These are phyloP conservation scores for Protonibea diacanthus DNA, from an alignment of 2,797 vertebrate genomes.

Conservation along the genomic window DNA sequence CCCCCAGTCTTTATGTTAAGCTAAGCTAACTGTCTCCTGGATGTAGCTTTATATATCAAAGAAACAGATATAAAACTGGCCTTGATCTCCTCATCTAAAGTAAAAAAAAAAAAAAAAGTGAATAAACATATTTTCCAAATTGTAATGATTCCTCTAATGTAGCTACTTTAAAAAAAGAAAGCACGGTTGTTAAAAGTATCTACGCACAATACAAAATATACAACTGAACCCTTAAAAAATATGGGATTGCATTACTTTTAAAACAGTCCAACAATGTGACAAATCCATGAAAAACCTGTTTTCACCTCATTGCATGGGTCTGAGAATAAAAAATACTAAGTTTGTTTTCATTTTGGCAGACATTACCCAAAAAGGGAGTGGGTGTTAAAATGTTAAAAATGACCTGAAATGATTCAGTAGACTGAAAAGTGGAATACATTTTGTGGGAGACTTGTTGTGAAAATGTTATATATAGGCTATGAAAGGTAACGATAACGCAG, in stretches of 20 bases:
- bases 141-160: too few relatives aligned
- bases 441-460: constrained; percentile 33
- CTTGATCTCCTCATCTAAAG: not conserved
- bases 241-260: not conserved
- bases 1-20: constrained; percentile 11
- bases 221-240: not conserved
- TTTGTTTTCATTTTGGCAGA: not conserved
- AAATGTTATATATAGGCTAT: too few relatives aligned
- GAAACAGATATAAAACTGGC: not conserved
- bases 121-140: not conserved
- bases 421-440: constrained; percentile 32
- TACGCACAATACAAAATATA: not conserved
- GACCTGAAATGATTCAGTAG: constrained; percentile 10
- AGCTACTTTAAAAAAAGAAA: not conserved
- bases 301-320: not conserved
- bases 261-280: constrained; percentile 5
- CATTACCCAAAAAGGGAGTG: not conserved
- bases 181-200: not conserved
- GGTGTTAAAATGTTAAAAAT: constrained; percentile 8
- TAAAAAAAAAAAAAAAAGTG: not conserved
- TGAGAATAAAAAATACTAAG: not conserved
- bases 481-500: too few relatives aligned
- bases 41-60: constrained; percentile 5
- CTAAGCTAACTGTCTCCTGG: not conserved
- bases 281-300: constrained; percentile 3